Evolutionary conservation across 2,113 vertebrate species (phyloP).

Genomic region (Callionymus lyra): DNA sequence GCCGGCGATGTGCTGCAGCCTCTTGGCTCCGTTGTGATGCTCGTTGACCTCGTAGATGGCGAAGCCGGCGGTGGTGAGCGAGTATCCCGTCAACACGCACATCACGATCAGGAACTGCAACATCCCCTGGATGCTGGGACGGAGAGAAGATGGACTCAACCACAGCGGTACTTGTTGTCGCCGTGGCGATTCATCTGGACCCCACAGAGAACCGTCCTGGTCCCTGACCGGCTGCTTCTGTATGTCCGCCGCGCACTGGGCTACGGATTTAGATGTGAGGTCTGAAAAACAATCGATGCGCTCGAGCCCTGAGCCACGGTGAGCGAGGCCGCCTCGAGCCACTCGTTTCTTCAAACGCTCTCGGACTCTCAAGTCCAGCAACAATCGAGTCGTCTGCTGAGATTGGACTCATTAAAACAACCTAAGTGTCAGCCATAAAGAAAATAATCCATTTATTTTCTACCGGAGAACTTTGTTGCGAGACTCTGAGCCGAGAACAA

Average conservation of each 20-base stretch:
- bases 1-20: slow-evolving; percentile 89
- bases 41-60: slow-evolving; percentile 86
- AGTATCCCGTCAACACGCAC: slow-evolving; percentile 85
- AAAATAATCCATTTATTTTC: no score
- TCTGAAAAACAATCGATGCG: slow-evolving; percentile 7
- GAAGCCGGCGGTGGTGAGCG: slow-evolving; percentile 88
- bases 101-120: slow-evolving; percentile 81
- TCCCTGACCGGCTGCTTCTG: not conserved
- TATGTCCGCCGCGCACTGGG: not conserved
- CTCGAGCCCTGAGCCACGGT: slow-evolving; percentile 7
- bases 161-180: not conserved
- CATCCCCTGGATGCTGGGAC: slow-evolving; percentile 74
- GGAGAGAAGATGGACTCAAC: not conserved
- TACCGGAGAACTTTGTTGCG: no score
- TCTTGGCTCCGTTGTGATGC: slow-evolving; percentile 84
- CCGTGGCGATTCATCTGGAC: no score
- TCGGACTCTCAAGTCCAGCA: slow-evolving; percentile 12
- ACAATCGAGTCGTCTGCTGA: slow-evolving; percentile 14
- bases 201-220: not conserved
- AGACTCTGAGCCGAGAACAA: slow-evolving; percentile 7
- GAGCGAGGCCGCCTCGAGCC: slow-evolving; percentile 14
- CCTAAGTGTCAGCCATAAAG: slow-evolving; percentile 19
- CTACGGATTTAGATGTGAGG: slow-evolving; percentile 7
- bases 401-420: slow-evolving; percentile 28
- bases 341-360: slow-evolving; percentile 18